Conservation (phyloP, 2,888 invertebrate genomes). For the Cephus pygmeus region DNA sequence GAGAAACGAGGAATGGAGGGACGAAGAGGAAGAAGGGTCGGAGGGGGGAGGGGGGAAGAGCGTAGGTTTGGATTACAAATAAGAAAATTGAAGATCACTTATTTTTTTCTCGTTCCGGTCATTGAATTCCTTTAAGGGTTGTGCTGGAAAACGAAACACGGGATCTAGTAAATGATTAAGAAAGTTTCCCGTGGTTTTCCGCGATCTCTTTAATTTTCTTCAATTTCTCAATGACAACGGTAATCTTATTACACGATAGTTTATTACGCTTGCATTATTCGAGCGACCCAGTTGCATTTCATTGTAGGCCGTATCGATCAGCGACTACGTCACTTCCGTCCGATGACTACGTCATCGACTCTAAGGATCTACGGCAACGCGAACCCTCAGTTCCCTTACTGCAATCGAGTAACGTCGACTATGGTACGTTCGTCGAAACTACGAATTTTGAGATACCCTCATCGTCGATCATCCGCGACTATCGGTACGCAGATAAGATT, state of each 20-base stretch:
- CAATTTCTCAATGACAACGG: not conserved
- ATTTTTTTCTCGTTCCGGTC: not conserved
- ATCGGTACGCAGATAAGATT: not conserved
- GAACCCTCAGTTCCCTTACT: not conserved
- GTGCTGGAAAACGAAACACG: too few relatives aligned
- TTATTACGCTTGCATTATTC: not conserved
- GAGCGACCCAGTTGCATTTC: not conserved
- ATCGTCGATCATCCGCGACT: not conserved
- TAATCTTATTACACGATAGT: not conserved
- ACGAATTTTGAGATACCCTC: not conserved
- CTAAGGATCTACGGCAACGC: not conserved
- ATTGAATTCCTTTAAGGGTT: too few relatives aligned
- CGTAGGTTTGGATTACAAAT: slow-evolving; percentile 14
- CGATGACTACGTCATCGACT: not conserved
- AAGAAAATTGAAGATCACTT: slow-evolving; percentile 33
- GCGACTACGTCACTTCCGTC: not conserved
- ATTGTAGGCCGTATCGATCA: not conserved
- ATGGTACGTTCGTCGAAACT: not conserved
- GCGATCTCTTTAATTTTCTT: not conserved
- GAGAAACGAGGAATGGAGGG: not conserved
- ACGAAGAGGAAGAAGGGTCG: not conserved
- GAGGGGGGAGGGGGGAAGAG: not conserved
- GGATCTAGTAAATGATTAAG: not conserved
- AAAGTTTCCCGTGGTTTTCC: not conserved
- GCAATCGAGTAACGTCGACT: not conserved